Evolutionary conservation across 2,113 vertebrate species (phyloP).

Genomic region (Campylomormyrus numenius): DNA sequence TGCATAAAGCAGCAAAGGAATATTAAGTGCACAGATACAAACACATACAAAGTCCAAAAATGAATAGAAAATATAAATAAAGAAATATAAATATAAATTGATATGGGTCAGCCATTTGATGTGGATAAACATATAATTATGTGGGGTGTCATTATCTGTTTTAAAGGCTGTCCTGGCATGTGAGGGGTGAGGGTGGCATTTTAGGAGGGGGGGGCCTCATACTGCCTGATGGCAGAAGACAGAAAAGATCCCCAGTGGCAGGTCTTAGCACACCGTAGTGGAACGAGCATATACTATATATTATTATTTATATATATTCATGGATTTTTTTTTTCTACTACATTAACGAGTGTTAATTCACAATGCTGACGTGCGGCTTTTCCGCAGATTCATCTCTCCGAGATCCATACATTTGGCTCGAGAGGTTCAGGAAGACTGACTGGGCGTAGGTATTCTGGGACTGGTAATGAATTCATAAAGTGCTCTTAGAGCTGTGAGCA

Average conservation of each 20-base stretch:
- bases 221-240: background rate
- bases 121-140: background rate
- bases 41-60: background rate
- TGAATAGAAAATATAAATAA: background rate
- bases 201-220: background rate
- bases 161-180: background rate
- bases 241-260: background rate
- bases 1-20: background rate
- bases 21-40: background rate
- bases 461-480: background rate
- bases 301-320: background rate
- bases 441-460: background rate
- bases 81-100: background rate
- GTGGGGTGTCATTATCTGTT: background rate
- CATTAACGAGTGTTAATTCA: background rate
- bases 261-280: background rate
- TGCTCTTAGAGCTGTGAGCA: slow-evolving; percentile 1
- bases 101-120: background rate
- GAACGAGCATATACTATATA: background rate
- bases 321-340: background rate
- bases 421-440: background rate
- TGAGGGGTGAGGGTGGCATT: background rate
- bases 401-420: background rate
- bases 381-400: background rate
- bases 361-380: background rate